A percentile compares a stretch with the other conserved stretches of the same genome.
These are phyloP conservation scores for Threskiornis aethiopicus DNA, from an alignment of 2,797 vertebrate species.

Conservation along the genomic window DNA sequence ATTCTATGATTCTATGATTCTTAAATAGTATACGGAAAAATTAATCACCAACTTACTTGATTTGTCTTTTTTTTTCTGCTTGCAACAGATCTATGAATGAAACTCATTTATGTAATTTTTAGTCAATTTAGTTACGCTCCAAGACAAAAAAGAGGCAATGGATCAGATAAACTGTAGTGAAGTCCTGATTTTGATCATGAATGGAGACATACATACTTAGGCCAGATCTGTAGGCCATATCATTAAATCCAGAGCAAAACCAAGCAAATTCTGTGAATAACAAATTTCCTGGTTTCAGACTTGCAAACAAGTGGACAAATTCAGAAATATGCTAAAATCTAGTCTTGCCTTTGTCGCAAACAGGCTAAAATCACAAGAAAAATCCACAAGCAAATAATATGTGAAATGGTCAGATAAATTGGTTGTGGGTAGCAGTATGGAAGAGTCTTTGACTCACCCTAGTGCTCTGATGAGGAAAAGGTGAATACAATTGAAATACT, in stretches of 20 bases:
- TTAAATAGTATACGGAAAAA: neutral
- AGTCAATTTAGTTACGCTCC: neutral
- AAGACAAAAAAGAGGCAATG: neutral
- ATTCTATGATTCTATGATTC: neutral
- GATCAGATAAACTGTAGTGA: neutral
- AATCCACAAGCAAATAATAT: neutral
- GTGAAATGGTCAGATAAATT: neutral
- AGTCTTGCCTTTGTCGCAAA: neutral
- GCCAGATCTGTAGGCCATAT: neutral
- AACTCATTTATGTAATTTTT: neutral
- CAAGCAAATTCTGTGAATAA: neutral
- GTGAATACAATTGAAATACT: neutral
- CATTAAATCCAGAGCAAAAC: neutral
- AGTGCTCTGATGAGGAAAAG: neutral
- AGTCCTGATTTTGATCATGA: neutral
- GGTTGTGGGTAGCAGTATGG: neutral
- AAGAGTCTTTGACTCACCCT: neutral
- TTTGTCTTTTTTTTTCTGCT: neutral
- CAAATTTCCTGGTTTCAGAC: neutral
- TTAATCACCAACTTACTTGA: neutral
- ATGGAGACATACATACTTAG: neutral
- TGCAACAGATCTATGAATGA: neutral
- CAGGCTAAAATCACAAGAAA: neutral
- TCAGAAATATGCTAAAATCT: neutral
- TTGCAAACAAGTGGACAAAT: neutral